Base-by-base conservation (phyloP, 2,113 vertebrate species). In the Sinosuthora webbiana region DNA sequence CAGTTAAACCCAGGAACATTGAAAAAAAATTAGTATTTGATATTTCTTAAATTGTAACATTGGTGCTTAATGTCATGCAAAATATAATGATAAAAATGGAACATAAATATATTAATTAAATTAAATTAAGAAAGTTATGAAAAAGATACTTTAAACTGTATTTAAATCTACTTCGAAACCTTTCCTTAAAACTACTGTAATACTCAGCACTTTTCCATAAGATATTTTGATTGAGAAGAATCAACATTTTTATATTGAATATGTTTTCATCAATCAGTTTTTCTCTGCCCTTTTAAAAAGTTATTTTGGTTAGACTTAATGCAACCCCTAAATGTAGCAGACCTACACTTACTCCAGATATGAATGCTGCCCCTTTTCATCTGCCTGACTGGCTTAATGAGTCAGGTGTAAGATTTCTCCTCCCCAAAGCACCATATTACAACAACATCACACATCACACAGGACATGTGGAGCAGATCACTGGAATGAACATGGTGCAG, bases 401-500 rank as follows among this genome's bases (percentile, higher is more conserved):
- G 24, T 33, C 12, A 37, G 24, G 7, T 62, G 7, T 53, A 69
- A 63, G 24, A 4, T 22, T 83, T 70, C 49, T 94, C 31, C 55
- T 80, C 10, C 64, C 35, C 50, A 77, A 17, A 95, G 89, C 39
- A 85, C 68, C 28, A 13, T 55, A 39, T 57, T 69, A 53, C 1
- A 13, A 91, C 70, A 92, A 89, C 79, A 97, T 75, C 64, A 91
- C 70, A 89, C 79, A 97, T 75, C 64, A 91, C 70, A 86, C 83
- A 94, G 69, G 78, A 97, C 96, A 97, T 13, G 94, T 95, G 95
- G 86, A 93, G 97, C 30, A 35, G 69, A 39, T 92, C 83, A 95
- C 84, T 95, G 30, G 13, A 86, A 94, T 64, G 95, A 91, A 75
- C 78, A 94, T 1, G 27, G 86, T 67, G 62, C 50, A 67, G 52